Evolutionary conservation across 2,888 invertebrate species (phyloP).

Genomic region (Melanargia galathea): DNA sequence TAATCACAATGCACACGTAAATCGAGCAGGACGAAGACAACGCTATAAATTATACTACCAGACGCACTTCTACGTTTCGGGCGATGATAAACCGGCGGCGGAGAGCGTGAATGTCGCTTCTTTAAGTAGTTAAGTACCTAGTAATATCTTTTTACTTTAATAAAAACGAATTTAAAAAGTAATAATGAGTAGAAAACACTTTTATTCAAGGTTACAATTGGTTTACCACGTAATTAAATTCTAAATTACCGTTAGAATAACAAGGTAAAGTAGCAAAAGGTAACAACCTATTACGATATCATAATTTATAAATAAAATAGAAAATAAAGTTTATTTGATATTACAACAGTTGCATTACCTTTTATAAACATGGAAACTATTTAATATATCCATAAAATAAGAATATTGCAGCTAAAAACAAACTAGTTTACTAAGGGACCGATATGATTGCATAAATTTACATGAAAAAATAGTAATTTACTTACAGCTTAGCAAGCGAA

Average conservation of each 20-base stretch:
- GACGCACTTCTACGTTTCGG: no score
- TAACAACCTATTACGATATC: neutral
- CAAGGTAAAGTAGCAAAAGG: neutral
- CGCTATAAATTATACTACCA: no score
- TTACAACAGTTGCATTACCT: neutral
- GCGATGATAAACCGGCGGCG: no score
- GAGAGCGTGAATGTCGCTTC: no score
- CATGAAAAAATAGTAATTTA: constrained; percentile 10
- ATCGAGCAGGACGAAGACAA: no score
- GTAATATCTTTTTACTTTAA: neutral
- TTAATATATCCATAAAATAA: neutral
- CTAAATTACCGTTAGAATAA: neutral
- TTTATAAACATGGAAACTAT: neutral
- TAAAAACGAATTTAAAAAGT: neutral
- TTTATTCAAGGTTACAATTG: neutral
- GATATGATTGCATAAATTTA: neutral
- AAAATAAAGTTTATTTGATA: neutral
- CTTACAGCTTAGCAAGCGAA: constrained; percentile 25
- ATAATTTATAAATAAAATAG: neutral
- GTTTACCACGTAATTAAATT: neutral
- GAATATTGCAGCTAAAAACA: neutral
- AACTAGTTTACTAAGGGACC: constrained; percentile 2
- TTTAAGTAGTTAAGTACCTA: no score
- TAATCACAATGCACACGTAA: no score
- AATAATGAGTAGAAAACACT: neutral